Conservation (phyloP, 1,140 invertebrate species). For the Oscheius sp. region DNA sequence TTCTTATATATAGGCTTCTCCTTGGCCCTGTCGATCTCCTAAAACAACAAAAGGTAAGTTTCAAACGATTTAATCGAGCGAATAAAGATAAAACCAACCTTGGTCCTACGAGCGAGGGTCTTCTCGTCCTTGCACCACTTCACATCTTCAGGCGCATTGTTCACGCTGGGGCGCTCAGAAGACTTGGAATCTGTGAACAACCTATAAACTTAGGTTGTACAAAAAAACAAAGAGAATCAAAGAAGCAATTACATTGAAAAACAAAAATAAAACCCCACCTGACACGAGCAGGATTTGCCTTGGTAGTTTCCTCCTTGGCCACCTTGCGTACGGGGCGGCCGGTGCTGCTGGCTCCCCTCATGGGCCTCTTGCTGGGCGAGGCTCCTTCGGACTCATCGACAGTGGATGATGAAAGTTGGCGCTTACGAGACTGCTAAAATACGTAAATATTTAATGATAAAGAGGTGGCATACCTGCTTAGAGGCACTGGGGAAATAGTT, state of each 20-base stretch:
- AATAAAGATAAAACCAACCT: slow-evolving; percentile 8
- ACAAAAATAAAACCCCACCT: neutral
- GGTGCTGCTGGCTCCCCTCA: neutral
- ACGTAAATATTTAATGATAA: neutral
- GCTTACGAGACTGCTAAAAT: slow-evolving; percentile 4
- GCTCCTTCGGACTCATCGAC: slow-evolving; percentile 5
- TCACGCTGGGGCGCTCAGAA: neutral
- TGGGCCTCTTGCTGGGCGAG: slow-evolving; percentile 16
- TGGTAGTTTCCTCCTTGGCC: neutral
- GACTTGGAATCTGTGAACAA: neutral
- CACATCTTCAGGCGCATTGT: slow-evolving; percentile 38
- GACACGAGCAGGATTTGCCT: neutral
- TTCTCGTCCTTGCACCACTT: slow-evolving; percentile 48
- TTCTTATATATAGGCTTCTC: slow-evolving; percentile 41
- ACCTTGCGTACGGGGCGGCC: neutral
- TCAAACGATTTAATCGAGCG: neutral
- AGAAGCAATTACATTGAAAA: too few species aligned
- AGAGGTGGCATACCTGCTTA: too few species aligned
- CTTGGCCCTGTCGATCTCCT: slow-evolving; percentile 49
- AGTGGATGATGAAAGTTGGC: slow-evolving; percentile 26
- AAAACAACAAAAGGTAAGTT: too few species aligned
- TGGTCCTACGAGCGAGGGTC: slow-evolving; percentile 37
- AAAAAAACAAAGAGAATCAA: too few species aligned
- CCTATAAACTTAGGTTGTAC: too few species aligned
- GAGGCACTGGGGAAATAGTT: too few species aligned